Base-by-base conservation (phyloP, 2,888 invertebrate species). In the Polyploca ridens region DNA sequence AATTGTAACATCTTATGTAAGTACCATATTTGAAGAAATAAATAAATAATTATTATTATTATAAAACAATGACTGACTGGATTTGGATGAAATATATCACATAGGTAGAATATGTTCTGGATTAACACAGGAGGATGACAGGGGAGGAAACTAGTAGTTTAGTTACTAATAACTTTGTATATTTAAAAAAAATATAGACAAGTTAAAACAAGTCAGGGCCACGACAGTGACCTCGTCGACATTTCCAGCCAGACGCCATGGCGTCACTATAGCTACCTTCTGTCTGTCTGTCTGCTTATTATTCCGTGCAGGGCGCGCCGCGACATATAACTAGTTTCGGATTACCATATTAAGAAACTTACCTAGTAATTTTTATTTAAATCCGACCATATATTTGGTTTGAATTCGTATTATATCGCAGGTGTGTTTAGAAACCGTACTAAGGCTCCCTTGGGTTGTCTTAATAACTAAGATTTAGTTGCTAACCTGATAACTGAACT, bases 271-370 rank as follows among this genome's bases (percentile, higher is more conserved):
- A 54, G 10, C 49, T 49, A 8, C 49, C 16, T 8, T 54, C 54
- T 19, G 54, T 54, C 54, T 54, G 54, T 54, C 54, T 54, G 10
- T 54, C 54, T 19, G 19, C 4, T 54, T 54, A 54, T 54, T 54
- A 54, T 54, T 54, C 54, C 54, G 19, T 19, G 54, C 54, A 54
- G 54, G 54, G 54, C 16, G 54, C 54, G 54, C 19, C 54, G 54
- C 54, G 54, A 16, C 54, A 54, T 4, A 19, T 54, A 54, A 54
- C 54, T 54, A 54, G 54, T 54, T 54, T 19, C 7, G 54, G 54
- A 54, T 19, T 19, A 54, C 54, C 54, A 54, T 54, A 54, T 54
- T 54, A 19, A 54, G 54, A 54, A 54, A 19, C 19, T 54, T 19
- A 19, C 54, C 16, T 19, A 19, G 19, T 10, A 19, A 19, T 54